A percentile compares a stretch with the other conserved stretches of the same genome.
Conservation (phyloP, 2,888 invertebrate species). For the Hedychridium roseum region DNA sequence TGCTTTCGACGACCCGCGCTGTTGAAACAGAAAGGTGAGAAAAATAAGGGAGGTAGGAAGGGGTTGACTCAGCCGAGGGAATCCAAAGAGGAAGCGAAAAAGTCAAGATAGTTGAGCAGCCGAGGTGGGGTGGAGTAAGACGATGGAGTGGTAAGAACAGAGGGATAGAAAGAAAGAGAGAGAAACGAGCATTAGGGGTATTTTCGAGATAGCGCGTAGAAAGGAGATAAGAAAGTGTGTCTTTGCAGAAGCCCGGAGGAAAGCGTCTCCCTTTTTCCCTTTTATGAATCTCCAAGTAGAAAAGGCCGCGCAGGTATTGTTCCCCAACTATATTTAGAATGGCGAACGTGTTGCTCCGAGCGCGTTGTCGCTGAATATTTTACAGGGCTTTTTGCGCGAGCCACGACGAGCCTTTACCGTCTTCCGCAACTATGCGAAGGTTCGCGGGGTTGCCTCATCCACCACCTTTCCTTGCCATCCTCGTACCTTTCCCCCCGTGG, state of each 20-base stretch:
- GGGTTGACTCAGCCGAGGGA: too few relatives aligned
- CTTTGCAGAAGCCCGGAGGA: slow-evolving; percentile 23
- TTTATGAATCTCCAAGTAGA: slow-evolving; percentile 34
- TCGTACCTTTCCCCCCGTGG: slow-evolving; percentile 5
- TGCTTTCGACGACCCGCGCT: too few relatives aligned
- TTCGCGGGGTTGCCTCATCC: slow-evolving; percentile 15
- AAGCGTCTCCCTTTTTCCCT: slow-evolving; percentile 20
- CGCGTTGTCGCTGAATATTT: slow-evolving; percentile 22
- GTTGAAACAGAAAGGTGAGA: too few relatives aligned
- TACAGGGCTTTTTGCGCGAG: slow-evolving; percentile 9
- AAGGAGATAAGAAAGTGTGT: slow-evolving; percentile 30
- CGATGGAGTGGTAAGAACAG: background rate
- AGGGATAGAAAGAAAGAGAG: slow-evolving; percentile 5
- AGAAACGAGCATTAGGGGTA: slow-evolving; percentile 7
- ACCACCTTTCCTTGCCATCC: slow-evolving; percentile 9
- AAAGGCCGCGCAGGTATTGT: slow-evolving; percentile 23
- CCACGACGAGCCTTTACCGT: slow-evolving; percentile 12
- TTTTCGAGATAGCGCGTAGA: slow-evolving; percentile 25
- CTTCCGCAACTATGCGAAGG: slow-evolving; percentile 21
- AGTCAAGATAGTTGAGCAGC: too few relatives aligned
- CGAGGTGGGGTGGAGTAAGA: background rate
- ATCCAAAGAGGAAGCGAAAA: too few relatives aligned
- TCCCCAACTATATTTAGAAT: slow-evolving; percentile 23
- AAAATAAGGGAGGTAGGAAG: too few relatives aligned
- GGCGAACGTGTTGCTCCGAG: slow-evolving; percentile 26